These are phyloP conservation scores for Chymomyza caudatula DNA, from an alignment of 2,888 invertebrate species.

Conservation along the genomic window DNA sequence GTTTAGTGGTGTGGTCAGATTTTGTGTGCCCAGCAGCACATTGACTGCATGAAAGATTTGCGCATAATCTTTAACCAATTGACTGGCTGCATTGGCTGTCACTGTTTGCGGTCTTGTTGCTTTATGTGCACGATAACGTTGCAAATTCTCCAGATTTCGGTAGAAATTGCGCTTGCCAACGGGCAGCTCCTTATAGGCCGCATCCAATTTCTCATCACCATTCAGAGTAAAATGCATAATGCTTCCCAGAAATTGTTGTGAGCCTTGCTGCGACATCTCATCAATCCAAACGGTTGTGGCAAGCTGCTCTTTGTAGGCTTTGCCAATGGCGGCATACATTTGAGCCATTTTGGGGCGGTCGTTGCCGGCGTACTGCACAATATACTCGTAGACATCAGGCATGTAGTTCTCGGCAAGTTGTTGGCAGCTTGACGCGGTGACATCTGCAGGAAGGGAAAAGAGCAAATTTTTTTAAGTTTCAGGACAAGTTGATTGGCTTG, in stretches of 20 bases:
- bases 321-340: slow-evolving; percentile 71
- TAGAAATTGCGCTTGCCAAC: slow-evolving; percentile 72
- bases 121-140: slow-evolving; percentile 58
- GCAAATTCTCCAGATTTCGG: slow-evolving; percentile 72
- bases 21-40: slow-evolving; percentile 56
- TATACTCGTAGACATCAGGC: slow-evolving; percentile 66
- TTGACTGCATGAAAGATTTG: slow-evolving; percentile 59
- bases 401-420: slow-evolving; percentile 61
- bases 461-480: background rate
- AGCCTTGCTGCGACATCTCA: slow-evolving; percentile 72
- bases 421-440: slow-evolving; percentile 61
- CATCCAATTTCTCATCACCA: slow-evolving; percentile 70
- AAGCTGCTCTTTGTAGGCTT: slow-evolving; percentile 65
- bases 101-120: background rate
- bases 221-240: slow-evolving; percentile 72
- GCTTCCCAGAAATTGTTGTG: slow-evolving; percentile 67
- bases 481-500: background rate
- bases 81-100: slow-evolving; percentile 2
- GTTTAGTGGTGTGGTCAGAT: slow-evolving; percentile 64
- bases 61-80: slow-evolving; percentile 58
- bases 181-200: slow-evolving; percentile 58
- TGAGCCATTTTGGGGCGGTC: slow-evolving; percentile 68
- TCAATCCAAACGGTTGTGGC: slow-evolving; percentile 72
- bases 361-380: slow-evolving; percentile 63
- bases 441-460: slow-evolving; percentile 48